These are phyloP conservation scores for Mimachlamys varia DNA, from an alignment of 2,888 invertebrate species.

Conservation along the genomic window DNA sequence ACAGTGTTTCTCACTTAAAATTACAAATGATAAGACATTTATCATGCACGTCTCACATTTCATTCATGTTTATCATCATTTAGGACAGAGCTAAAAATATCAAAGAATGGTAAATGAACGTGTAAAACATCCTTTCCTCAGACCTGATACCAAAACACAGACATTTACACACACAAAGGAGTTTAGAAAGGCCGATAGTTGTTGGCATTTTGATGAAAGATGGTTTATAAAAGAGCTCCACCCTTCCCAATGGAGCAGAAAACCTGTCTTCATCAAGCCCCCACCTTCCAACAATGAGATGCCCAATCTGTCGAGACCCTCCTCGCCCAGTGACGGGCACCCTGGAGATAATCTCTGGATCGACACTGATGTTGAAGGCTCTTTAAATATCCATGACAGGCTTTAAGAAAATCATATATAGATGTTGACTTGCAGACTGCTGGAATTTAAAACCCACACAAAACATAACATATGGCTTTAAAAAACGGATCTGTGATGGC, in stretches of 20 bases:
- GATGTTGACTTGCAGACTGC: neutral
- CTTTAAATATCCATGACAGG: slow-evolving; percentile 18
- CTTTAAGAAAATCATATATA: neutral
- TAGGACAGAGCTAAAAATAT: neutral
- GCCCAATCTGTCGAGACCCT: neutral
- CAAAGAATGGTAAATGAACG: neutral
- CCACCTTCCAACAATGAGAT: neutral
- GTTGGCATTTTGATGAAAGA: slow-evolving; percentile 8
- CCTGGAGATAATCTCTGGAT: neutral
- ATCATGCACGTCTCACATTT: neutral
- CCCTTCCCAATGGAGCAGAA: slow-evolving; percentile 32
- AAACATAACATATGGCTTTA: neutral
- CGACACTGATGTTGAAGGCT: neutral
- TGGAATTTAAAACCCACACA: neutral
- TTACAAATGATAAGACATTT: neutral
- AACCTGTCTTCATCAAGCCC: neutral
- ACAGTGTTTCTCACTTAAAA: too few species aligned
- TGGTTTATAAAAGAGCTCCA: slow-evolving; percentile 18
- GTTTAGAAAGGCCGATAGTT: neutral
- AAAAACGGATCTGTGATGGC: neutral
- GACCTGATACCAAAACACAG: neutral
- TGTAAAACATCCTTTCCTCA: neutral
- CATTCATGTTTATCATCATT: neutral
- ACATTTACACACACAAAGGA: neutral
- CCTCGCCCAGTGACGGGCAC: neutral